Conservation (phyloP, 2,113 vertebrate species). For the Ivindomyrus marchei region DNA sequence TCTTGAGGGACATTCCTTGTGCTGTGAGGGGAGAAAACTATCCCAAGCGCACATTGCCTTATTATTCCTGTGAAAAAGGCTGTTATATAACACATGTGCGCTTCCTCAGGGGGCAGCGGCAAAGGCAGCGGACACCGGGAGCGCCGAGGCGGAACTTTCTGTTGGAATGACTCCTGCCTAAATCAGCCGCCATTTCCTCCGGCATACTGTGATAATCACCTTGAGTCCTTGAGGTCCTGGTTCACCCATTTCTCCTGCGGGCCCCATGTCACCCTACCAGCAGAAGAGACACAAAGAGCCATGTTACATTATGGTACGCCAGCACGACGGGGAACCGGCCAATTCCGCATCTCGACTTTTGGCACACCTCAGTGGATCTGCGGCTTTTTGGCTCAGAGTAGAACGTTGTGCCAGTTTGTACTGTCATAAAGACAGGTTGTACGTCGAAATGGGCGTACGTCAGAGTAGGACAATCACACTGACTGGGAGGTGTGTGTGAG, state of each 20-base stretch:
- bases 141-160: background rate
- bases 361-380: background rate
- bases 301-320: background rate
- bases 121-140: background rate
- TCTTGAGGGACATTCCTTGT: constrained; percentile 9
- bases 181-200: background rate
- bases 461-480: background rate
- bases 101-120: background rate
- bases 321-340: background rate
- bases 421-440: background rate
- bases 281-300: constrained; percentile 38
- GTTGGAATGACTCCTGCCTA: background rate
- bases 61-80: constrained; percentile 7
- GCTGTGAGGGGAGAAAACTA: background rate
- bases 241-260: constrained; percentile 74
- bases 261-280: constrained; percentile 86
- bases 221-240: constrained; percentile 88
- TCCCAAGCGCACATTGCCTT: background rate
- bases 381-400: background rate
- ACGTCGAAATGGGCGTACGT: background rate
- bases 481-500: background rate
- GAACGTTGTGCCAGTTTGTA: background rate
- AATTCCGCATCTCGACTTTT: background rate
- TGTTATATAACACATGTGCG: background rate
- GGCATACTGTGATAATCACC: constrained; percentile 57